A percentile compares a stretch with the other conserved stretches of the same genome.
phyloP scores from a whole-genome alignment of 2,888 invertebrate species.

The Neoscelio sp. region DNA sequence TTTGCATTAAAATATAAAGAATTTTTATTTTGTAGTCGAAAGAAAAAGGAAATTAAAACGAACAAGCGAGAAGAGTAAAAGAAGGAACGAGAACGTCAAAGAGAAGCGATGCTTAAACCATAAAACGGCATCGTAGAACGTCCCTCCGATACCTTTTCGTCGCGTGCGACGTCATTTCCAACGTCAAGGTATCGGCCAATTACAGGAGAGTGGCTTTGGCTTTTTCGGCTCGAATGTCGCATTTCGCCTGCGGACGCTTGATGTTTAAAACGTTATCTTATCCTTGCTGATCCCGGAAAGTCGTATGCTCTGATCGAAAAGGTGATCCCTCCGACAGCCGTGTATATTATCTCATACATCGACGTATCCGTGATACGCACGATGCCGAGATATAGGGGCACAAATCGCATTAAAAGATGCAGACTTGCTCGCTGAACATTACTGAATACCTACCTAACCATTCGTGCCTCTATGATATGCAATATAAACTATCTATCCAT shows the following conservation, averaged over 20 bases:
- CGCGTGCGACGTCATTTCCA: conserved; percentile 52
- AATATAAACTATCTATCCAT: conserved; percentile 52
- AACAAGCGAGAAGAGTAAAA: too few relatives aligned
- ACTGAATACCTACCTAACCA: conserved; percentile 37
- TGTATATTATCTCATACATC: conserved; percentile 55
- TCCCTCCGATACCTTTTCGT: neutral
- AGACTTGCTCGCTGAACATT: conserved; percentile 53
- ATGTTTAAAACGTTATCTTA: conserved; percentile 61
- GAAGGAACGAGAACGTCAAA: too few relatives aligned
- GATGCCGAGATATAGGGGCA: conserved; percentile 48
- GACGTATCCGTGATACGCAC: conserved; percentile 61
- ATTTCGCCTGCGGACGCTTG: conserved; percentile 49
- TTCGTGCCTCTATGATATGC: conserved; percentile 61
- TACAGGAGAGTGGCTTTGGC: conserved; percentile 41
- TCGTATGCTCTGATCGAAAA: conserved; percentile 51
- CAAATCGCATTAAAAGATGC: conserved; percentile 47
- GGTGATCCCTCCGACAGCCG: conserved; percentile 50
- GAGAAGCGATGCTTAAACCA: too few relatives aligned
- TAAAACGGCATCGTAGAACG: neutral
- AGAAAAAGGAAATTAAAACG: too few relatives aligned
- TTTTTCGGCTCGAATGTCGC: conserved; percentile 51
- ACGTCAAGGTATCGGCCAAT: conserved; percentile 48
- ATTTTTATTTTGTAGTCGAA: too few relatives aligned
- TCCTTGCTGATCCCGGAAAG: conserved; percentile 42
- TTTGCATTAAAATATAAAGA: too few relatives aligned